A percentile compares a stretch with the other conserved stretches of the same genome.
phyloP scores from a whole-genome alignment of 2,797 vertebrate species.

The Hybognathus amarus region DNA sequence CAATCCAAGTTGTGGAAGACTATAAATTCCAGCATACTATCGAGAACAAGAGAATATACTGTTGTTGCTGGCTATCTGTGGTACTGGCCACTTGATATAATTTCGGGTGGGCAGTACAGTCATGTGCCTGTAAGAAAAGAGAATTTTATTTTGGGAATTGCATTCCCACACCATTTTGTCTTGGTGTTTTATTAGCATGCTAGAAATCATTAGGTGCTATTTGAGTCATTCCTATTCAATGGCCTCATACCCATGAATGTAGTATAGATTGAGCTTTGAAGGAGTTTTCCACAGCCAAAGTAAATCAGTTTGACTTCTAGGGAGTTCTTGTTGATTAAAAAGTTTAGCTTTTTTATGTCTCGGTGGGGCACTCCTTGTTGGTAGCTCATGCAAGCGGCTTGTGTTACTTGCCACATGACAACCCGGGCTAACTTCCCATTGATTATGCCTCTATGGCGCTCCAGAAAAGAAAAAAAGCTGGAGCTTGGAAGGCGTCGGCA shows the following conservation, averaged over 20 bases:
- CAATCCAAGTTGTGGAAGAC: no score
- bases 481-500: no score
- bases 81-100: background rate
- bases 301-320: conserved; percentile 8
- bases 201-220: background rate
- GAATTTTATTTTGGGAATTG: background rate
- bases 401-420: background rate
- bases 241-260: background rate
- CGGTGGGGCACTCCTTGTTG: conserved; percentile 12
- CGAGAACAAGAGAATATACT: background rate
- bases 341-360: conserved; percentile 14
- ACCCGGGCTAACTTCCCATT: background rate
- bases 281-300: background rate
- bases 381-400: background rate
- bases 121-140: background rate
- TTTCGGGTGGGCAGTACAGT: background rate
- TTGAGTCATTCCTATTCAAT: background rate
- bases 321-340: conserved; percentile 17
- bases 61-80: background rate
- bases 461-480: no score
- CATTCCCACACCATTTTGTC: background rate
- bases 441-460: background rate
- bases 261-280: background rate
- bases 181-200: background rate
- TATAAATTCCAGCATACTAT: background rate